Conservation (phyloP, 2,113 vertebrate species). For the Macaca fascicularis region T2T-MFA8v1.1 NC_088387.1:100683001-100683500, state of each 20-base stretch:
- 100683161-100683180: not conserved
- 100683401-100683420: conserved; percentile 53
- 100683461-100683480: not conserved
- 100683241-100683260: not conserved
- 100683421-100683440: conserved; percentile 64
- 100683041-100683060: conserved; percentile 54
- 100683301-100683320: not conserved
- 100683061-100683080: conserved; percentile 33
- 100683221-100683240: not conserved
- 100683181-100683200: not conserved
- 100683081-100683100: conserved; percentile 34
- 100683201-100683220: not conserved
- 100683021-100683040: conserved; percentile 77
- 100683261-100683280: not conserved
- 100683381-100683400: conserved; percentile 72
- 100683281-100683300: conserved; percentile 14
- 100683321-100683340: not conserved
- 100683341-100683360: not conserved
- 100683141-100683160: not conserved
- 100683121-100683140: conserved; percentile 13
- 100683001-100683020: conserved; percentile 62
- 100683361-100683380: conserved; percentile 29
- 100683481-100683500: not conserved
- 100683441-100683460: conserved; percentile 57
- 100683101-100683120: not conserved